Percentiles rank a stretch among this genome's conserved stretches.
These are phyloP conservation scores for Drymonia ruficornis DNA, from an alignment of 2,888 invertebrate genomes.

Conservation along the genomic window DNA sequence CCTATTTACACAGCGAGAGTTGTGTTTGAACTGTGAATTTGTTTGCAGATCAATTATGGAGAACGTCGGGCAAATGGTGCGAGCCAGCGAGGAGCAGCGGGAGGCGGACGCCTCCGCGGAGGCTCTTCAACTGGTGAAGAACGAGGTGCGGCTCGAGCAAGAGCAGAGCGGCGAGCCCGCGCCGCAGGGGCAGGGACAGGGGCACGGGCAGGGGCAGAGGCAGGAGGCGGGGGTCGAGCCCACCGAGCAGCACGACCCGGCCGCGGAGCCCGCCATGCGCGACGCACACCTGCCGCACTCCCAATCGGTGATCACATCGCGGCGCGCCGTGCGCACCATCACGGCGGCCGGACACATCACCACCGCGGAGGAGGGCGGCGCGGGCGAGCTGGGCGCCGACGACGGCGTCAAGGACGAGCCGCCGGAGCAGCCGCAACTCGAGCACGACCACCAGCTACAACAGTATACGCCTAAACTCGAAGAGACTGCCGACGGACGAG, in stretches of 20 bases:
- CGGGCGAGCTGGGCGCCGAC: constrained; percentile 37
- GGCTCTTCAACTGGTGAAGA: constrained; percentile 76
- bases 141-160: constrained; percentile 57
- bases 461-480: constrained; percentile 60
- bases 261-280: background rate
- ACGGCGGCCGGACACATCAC: constrained; percentile 86
- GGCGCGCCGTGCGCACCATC: constrained; percentile 84
- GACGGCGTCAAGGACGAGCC: constrained; percentile 75
- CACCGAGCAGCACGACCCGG: background rate
- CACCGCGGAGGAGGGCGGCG: constrained; percentile 41
- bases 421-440: constrained; percentile 53
- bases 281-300: constrained; percentile 41
- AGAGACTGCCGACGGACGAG: constrained; percentile 43
- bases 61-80: constrained; percentile 50
- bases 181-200: constrained; percentile 9
- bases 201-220: constrained; percentile 11
- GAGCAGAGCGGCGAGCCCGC: constrained; percentile 20
- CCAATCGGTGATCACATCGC: constrained; percentile 84
- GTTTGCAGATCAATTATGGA: constrained; percentile 52
- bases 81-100: constrained; percentile 46
- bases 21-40: constrained; percentile 11
- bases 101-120: constrained; percentile 50
- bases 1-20: constrained; percentile 13
- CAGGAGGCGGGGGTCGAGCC: constrained; percentile 12
- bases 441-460: constrained; percentile 50